These are phyloP conservation scores for Drosophila melanica DNA, from an alignment of 1,140 invertebrate species.

Conservation along the genomic window DNA sequence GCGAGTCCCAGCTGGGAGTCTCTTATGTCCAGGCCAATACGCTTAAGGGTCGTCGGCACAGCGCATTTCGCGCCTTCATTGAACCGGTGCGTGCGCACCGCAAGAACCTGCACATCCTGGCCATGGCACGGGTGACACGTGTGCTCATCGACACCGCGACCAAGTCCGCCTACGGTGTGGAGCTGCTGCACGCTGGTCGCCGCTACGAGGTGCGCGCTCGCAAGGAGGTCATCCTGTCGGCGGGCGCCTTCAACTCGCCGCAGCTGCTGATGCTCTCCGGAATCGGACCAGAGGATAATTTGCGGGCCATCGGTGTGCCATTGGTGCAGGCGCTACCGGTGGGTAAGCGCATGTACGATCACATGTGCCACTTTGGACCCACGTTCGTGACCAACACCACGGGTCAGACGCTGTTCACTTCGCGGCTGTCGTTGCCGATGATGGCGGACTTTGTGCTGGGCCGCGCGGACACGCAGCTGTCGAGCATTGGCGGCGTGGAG, in stretches of 20 bases:
- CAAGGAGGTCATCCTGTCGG: slow-evolving; percentile 90
- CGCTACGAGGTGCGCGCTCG: slow-evolving; percentile 85
- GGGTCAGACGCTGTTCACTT: slow-evolving; percentile 84
- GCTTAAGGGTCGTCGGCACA: slow-evolving; percentile 84
- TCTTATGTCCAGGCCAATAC: slow-evolving; percentile 89
- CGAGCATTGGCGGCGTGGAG: slow-evolving; percentile 86
- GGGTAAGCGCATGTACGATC: slow-evolving; percentile 90
- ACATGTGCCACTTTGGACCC: slow-evolving; percentile 88
- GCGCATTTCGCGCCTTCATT: slow-evolving; percentile 86
- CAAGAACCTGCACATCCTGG: slow-evolving; percentile 88
- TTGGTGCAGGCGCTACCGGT: slow-evolving; percentile 88
- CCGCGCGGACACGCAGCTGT: slow-evolving; percentile 59
- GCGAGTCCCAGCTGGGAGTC: slow-evolving; percentile 87
- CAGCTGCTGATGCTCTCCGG: slow-evolving; percentile 93
- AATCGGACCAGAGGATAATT: slow-evolving; percentile 88
- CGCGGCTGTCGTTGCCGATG: slow-evolving; percentile 85
- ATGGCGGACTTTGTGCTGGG: slow-evolving; percentile 60
- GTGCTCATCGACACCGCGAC: slow-evolving; percentile 86
- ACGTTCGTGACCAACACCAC: slow-evolving; percentile 86
- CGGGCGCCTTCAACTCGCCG: slow-evolving; percentile 91
- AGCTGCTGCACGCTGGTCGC: slow-evolving; percentile 85
- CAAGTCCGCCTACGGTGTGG: slow-evolving; percentile 87
- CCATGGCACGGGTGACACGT: slow-evolving; percentile 86
- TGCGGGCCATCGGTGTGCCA: slow-evolving; percentile 88
- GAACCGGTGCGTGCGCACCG: slow-evolving; percentile 85